phyloP scores from a whole-genome alignment of 2,113 vertebrate species.

The Erpornis zantholeuca region DNA sequence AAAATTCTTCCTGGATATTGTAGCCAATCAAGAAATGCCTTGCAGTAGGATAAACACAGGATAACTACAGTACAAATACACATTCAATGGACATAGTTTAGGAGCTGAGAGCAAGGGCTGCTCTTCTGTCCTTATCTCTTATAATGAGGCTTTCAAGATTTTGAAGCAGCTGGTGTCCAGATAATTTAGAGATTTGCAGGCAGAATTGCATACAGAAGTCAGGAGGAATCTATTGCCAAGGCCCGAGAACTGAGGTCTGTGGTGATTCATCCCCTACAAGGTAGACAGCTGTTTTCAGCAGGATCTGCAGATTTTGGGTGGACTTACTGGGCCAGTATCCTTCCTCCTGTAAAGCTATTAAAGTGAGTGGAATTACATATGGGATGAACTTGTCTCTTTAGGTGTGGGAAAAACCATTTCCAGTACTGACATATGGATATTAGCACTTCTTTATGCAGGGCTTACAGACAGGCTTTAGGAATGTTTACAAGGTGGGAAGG shows the following conservation, averaged over 20 bases:
- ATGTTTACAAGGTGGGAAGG: conserved; percentile 59
- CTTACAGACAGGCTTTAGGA: conserved; percentile 48
- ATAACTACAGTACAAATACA: neutral
- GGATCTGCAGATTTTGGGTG: neutral
- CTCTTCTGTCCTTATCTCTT: neutral
- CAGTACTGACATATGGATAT: conserved; percentile 58
- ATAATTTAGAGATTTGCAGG: neutral
- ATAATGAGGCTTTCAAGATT: neutral
- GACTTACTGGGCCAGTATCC: neutral
- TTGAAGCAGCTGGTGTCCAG: conserved; percentile 42
- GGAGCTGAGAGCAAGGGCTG: neutral
- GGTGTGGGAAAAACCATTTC: conserved; percentile 46
- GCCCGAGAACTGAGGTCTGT: neutral
- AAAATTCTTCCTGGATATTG: neutral
- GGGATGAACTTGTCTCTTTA: conserved; percentile 48
- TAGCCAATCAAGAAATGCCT: neutral
- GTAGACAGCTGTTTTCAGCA: conserved; percentile 36
- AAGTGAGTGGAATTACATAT: conserved; percentile 1
- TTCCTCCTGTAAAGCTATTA: neutral
- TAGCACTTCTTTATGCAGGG: conserved; percentile 49
- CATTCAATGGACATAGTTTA: neutral
- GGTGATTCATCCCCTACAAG: neutral
- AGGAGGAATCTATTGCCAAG: neutral
- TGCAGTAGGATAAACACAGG: neutral
- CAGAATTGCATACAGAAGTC: neutral